Percentiles rank a stretch among this genome's conserved stretches.
phyloP scores from a whole-genome alignment of 2,888 invertebrate species.

The Drosophila falleni region DNA sequence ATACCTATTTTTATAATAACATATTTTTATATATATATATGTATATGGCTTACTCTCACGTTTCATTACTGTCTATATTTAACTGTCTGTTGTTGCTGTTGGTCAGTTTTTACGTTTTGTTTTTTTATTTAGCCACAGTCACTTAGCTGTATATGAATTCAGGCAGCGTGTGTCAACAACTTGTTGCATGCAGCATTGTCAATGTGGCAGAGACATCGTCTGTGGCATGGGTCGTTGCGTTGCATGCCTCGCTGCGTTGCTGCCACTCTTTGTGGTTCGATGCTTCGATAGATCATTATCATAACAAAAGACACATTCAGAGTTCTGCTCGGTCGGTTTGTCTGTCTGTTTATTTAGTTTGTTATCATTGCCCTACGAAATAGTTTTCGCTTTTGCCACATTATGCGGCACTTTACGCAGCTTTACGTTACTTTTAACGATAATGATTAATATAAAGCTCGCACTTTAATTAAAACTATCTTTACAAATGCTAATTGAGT shows the following conservation, averaged over 20 bases:
- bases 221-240: conserved; percentile 66
- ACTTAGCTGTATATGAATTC: conserved; percentile 33
- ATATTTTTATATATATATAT: no score
- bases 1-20: no score
- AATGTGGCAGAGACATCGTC: conserved; percentile 18
- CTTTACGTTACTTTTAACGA: conserved; percentile 9
- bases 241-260: conserved; percentile 62
- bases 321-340: conserved; percentile 32
- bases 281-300: conserved; percentile 45
- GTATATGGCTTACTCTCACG: neutral
- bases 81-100: conserved; percentile 14
- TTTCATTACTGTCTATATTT: conserved; percentile 9
- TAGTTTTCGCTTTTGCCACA: conserved; percentile 60
- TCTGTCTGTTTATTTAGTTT: conserved; percentile 48
- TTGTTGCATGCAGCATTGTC: conserved; percentile 63
- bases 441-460: conserved; percentile 15
- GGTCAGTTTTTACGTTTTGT: conserved; percentile 15
- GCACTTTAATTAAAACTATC: conserved; percentile 24
- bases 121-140: conserved; percentile 21
- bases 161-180: conserved; percentile 63
- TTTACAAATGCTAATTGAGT: conserved; percentile 37
- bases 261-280: conserved; percentile 31
- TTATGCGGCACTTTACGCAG: conserved; percentile 49
- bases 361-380: conserved; percentile 71
- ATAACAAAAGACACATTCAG: conserved; percentile 38